Evolutionary conservation across 2,797 vertebrate genomes (phyloP), one percentile per base, ranked within the genome.

Genomic region (Sparidentex hasta): DNA sequence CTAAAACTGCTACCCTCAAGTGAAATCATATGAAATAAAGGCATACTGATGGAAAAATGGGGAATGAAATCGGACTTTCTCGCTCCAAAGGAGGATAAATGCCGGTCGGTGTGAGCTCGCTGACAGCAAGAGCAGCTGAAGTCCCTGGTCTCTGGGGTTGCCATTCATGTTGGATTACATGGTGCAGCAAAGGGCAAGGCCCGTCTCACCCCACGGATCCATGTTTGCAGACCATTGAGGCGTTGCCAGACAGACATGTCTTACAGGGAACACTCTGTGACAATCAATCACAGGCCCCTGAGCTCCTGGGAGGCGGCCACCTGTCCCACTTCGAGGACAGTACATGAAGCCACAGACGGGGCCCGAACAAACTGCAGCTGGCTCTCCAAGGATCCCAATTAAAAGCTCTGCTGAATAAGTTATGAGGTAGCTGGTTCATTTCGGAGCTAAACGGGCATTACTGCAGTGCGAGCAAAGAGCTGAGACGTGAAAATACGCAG

Each of bases 261-360:
- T 72, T 63, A 71, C 68, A 61, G 56, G 11, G 58, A 74, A 47
- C 56, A 3, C 75, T 27, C 46, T 0, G 54, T 66, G 81, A 65
- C 55, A 8, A 80, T 86, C 82, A 67, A 78, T 87, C 84, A 65
- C 79, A 14, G 57, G 50, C 43, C 72, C 38, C 44, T 3, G 2
- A 47, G 74, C 75, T 68, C 79, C 82, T 79, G 80, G 64, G 3
- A 74, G 84, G 75, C 61, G 3, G 77, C 85, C 86, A 90, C 77
- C 85, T 89, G 88, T 75, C 76, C 77, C 65, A 21, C 71, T 70
- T 33, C 65, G 54, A 78, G 43, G 59, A 78, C 65, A 76, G 76
- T 16, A 9, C 66, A 66, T 3, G 25, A 58, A 17, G 50, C 11
- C 18, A 4, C 64, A 14, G 56, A 58, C 25, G 3, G 3, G 17